Percentiles rank a stretch among this genome's conserved stretches.
Conservation (phyloP, 2,113 vertebrate species). For the Platichthys stellatus region DNA sequence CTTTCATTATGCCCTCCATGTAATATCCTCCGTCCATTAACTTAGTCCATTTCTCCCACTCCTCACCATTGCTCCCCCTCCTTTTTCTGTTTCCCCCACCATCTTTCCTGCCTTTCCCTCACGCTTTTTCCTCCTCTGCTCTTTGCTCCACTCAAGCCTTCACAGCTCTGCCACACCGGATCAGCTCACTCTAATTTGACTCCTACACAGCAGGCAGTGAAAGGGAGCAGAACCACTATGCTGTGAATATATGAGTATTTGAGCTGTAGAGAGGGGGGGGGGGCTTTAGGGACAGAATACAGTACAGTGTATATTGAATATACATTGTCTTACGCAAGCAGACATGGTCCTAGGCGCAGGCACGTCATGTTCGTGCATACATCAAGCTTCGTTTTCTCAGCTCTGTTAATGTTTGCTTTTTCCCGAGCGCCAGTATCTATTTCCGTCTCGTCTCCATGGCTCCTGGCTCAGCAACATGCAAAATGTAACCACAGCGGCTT, state of each 20-base stretch:
- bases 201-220: constrained; percentile 61
- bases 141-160: constrained; percentile 56
- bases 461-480: constrained; percentile 32
- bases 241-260: constrained; percentile 27
- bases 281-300: constrained; percentile 31
- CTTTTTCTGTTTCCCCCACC: constrained; percentile 20
- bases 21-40: constrained; percentile 72
- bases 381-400: constrained; percentile 37
- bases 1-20: constrained; percentile 62
- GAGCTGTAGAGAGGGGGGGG: not conserved
- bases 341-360: constrained; percentile 11
- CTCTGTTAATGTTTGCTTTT: constrained; percentile 43
- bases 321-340: constrained; percentile 41
- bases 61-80: constrained; percentile 10
- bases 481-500: constrained; percentile 17
- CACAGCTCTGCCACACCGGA: constrained; percentile 50
- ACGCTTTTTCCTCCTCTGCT: constrained; percentile 34
- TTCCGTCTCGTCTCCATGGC: constrained; percentile 53
- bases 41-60: constrained; percentile 36
- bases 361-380: constrained; percentile 22
- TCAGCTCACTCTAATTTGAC: constrained; percentile 59
- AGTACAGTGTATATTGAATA: constrained; percentile 27
- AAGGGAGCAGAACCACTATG: constrained; percentile 44
- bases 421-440: constrained; percentile 52
- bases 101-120: constrained; percentile 27